Conservation (phyloP, 2,888 invertebrate genomes). For the Drosophila dives region DNA sequence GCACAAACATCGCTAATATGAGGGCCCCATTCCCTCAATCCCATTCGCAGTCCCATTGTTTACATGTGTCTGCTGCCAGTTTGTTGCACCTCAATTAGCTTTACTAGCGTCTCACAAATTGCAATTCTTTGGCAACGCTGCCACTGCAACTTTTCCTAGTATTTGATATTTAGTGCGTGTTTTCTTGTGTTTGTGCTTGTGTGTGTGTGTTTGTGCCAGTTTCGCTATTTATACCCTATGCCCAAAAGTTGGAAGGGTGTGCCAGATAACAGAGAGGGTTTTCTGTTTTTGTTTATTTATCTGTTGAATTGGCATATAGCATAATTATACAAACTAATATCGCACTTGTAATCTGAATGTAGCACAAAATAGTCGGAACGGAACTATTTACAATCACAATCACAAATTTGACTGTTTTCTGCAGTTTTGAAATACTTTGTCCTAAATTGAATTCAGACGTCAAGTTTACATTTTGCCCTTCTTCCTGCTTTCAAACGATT, state of each 20-base stretch:
- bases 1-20: conserved; percentile 41
- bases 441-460: not conserved
- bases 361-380: not conserved
- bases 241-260: conserved; percentile 25
- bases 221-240: conserved; percentile 54
- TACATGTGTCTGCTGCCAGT: conserved; percentile 55
- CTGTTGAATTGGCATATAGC: not conserved
- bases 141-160: conserved; percentile 47
- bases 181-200: conserved; percentile 2
- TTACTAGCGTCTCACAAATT: conserved; percentile 67
- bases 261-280: not conserved
- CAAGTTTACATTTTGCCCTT: not conserved
- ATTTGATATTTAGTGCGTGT: conserved; percentile 21
- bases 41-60: conserved; percentile 50
- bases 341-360: not conserved
- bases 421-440: not conserved
- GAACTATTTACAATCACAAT: not conserved
- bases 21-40: conserved; percentile 27
- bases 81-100: conserved; percentile 75
- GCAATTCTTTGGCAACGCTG: conserved; percentile 66
- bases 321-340: not conserved
- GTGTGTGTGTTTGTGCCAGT: conserved; percentile 55
- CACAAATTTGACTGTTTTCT: not conserved
- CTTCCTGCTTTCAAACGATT: not conserved
- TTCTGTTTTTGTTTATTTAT: not conserved